phyloP scores from a whole-genome alignment of 1,140 invertebrate species.

The Physella acuta region DNA sequence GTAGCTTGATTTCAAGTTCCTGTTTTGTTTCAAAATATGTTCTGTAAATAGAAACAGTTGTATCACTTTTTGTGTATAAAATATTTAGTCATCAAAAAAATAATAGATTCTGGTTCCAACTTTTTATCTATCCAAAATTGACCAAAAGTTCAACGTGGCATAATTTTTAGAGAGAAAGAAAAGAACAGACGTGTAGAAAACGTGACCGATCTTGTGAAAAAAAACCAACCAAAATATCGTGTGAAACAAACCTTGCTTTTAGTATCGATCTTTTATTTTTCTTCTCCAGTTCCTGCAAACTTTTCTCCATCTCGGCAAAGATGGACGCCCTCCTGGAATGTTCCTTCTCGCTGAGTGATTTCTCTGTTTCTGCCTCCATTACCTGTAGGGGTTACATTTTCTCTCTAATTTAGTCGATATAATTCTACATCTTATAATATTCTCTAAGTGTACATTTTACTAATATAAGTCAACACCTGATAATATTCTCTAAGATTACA shows the following conservation, averaged over 20 bases:
- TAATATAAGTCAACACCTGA: background rate
- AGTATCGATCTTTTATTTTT: conserved; percentile 75
- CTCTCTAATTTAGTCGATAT: too few relatives aligned
- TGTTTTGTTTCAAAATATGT: conserved; percentile 64
- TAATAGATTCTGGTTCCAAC: too few relatives aligned
- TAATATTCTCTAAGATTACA: background rate
- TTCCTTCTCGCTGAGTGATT: conserved; percentile 81
- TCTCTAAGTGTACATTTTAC: background rate
- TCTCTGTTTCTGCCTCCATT: conserved; percentile 89
- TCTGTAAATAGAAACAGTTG: conserved; percentile 47
- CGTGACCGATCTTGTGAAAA: too few relatives aligned
- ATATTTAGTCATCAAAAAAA: too few relatives aligned
- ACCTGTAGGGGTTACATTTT: too few relatives aligned
- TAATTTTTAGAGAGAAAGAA: too few relatives aligned
- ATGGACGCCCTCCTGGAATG: conserved; percentile 74
- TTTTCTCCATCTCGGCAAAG: conserved; percentile 40
- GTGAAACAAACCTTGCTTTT: conserved; percentile 65
- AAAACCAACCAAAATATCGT: too few relatives aligned
- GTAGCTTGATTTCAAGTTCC: conserved; percentile 59
- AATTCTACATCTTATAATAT: too few relatives aligned
- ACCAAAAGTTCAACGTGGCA: too few relatives aligned
- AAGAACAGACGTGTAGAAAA: too few relatives aligned
- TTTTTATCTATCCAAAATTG: too few relatives aligned
- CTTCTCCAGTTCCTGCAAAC: conserved; percentile 73
- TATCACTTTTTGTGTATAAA: too few relatives aligned